Evolutionary conservation across 2,888 invertebrate genomes (phyloP).

Genomic region (Cordylochernes scorpioides): DNA sequence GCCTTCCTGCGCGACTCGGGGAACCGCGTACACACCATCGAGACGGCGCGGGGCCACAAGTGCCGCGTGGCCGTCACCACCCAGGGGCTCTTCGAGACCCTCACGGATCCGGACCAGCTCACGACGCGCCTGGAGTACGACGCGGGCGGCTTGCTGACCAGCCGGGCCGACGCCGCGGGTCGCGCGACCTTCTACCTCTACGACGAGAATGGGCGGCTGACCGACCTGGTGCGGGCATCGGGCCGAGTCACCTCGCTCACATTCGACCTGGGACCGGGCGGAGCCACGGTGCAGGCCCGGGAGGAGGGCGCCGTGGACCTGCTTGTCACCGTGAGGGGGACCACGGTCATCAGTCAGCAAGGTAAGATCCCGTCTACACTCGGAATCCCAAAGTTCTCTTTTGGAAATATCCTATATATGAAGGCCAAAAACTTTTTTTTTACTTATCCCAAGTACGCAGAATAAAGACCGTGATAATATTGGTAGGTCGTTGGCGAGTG

Average conservation of each 20-base stretch:
- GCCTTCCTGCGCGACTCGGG: slow-evolving; percentile 25
- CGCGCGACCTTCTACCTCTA: slow-evolving; percentile 68
- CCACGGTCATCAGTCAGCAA: slow-evolving; percentile 49
- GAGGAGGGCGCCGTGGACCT: slow-evolving; percentile 10
- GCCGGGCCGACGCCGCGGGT: slow-evolving; percentile 33
- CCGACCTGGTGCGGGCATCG: slow-evolving; percentile 76
- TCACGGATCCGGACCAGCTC: slow-evolving; percentile 73
- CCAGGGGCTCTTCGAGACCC: slow-evolving; percentile 65
- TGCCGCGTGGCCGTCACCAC: slow-evolving; percentile 68
- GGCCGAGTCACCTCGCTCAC: slow-evolving; percentile 63
- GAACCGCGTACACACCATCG: slow-evolving; percentile 54
- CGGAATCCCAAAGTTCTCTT: too few species aligned
- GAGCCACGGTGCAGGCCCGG: slow-evolving; percentile 38
- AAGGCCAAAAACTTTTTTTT: too few species aligned
- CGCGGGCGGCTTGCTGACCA: slow-evolving; percentile 43
- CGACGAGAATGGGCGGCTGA: slow-evolving; percentile 72
- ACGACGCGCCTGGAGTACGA: slow-evolving; percentile 82
- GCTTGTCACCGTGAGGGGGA: slow-evolving; percentile 52
- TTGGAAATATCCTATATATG: too few species aligned
- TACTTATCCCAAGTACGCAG: not conserved
- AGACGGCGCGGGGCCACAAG: slow-evolving; percentile 35
- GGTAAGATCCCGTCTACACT: slow-evolving; percentile 22
- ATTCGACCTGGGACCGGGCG: slow-evolving; percentile 68
- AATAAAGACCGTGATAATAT: not conserved
- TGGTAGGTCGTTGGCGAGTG: too few species aligned